Conservation (phyloP, 2,888 invertebrate species). For the Dioctria rufipes region DNA sequence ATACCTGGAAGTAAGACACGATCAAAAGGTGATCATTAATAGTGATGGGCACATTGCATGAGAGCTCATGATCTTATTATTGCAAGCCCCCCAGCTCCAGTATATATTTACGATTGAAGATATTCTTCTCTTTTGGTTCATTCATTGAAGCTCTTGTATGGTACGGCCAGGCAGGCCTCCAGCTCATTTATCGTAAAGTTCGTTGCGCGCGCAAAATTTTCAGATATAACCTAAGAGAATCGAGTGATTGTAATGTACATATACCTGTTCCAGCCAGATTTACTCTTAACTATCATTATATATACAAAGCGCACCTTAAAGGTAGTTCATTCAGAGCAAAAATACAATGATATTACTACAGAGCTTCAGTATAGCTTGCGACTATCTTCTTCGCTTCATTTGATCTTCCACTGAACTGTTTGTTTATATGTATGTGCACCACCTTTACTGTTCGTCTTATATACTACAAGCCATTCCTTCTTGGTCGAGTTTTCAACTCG, state of each 20-base stretch:
- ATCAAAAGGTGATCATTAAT: constrained; percentile 43
- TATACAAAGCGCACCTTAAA: constrained; percentile 51
- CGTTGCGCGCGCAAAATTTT: constrained; percentile 33
- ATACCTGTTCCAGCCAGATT: constrained; percentile 29
- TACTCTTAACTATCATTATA: constrained; percentile 43
- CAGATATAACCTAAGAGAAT: constrained; percentile 29
- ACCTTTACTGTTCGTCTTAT: constrained; percentile 47
- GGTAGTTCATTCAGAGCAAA: constrained; percentile 49
- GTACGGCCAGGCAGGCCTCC: not conserved
- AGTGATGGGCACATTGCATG: constrained; percentile 43
- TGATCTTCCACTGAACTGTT: constrained; percentile 45
- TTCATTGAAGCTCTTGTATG: constrained; percentile 34
- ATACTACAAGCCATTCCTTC: constrained; percentile 57
- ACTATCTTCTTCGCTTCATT: constrained; percentile 47
- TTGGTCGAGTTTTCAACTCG: constrained; percentile 59
- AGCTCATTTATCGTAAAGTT: constrained; percentile 14
- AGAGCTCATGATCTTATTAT: constrained; percentile 34
- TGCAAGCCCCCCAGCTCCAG: constrained; percentile 13
- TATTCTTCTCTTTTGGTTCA: constrained; percentile 35
- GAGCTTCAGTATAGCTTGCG: not conserved
- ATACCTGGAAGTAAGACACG: constrained; percentile 50
- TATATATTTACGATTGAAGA: not conserved
- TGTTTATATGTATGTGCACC: constrained; percentile 32
- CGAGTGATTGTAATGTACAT: constrained; percentile 18
- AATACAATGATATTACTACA: constrained; percentile 36